Base-by-base conservation (phyloP, 2,797 vertebrate genomes). In the Clarias pachynema region DNA sequence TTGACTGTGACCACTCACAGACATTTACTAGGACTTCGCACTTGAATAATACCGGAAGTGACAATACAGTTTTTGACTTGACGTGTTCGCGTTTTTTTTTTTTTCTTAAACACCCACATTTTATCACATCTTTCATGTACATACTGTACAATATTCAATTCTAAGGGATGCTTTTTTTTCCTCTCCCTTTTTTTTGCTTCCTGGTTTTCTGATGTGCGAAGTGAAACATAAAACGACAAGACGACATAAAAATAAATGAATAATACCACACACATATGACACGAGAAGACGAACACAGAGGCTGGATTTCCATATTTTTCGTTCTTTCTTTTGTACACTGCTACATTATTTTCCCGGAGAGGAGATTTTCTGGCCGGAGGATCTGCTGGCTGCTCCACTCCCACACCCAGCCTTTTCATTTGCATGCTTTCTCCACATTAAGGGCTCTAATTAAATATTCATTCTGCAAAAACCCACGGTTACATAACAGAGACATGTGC, bases 401-500 rank as follows among this genome's bases (percentile, higher is more conserved):
- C 94, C 87, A 94, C 94, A 91, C 91, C 89, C 92, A 91, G 91
- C 93, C 93, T 94, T 94, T 93, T 94, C 92, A 94, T 94, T 92
- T 89, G 88, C 93, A 91, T 87, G 91, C 90, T 93, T 92, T 89
- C 92, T 94, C 93, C 92, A 93, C 93, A 95, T 94, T 95, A 94
- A 93, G 91, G 89, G 91, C 91, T 89, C 91, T 94, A 94, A 95
- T 95, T 94, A 95, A 94, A 95, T 94, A 95, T 95, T 95, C 93
- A 93, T 93, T 94, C 91, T 94, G 92, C 93, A 93, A 73, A 94
- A 95, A 93, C 90, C 91, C 81, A 87, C 88, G 88, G 92, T 95
- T 95, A 94, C 87, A 92, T 94, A 95, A 95, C 89, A 77, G 78
- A 74, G 80, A 84, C 34, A 81, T 60, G 15, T 78, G 68, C 73